Evolutionary conservation across 2,797 vertebrate genomes (phyloP), one percentile per base, ranked within the genome.

Genomic region (Antrozous pallidus): DNA sequence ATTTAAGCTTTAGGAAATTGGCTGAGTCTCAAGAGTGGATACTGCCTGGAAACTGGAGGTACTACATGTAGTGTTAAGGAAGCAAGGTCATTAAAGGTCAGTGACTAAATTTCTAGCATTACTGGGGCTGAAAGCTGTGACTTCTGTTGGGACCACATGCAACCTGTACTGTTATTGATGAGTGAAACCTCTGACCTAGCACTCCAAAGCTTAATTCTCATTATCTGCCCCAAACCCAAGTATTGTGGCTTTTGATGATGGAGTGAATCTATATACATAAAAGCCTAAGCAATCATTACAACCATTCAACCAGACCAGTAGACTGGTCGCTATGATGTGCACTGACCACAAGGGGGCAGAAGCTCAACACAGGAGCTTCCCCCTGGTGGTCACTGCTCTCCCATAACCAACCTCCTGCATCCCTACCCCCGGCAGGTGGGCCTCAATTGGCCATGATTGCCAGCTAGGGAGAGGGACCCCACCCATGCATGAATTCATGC

Each of bases 1-100:
- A 33, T 93, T 93, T 91, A 96, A 93, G 71, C 71, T 95, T 92
- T 96, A 85, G 86, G 88, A 96, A 95, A 93, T 0, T 70, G 61
- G 49, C 63, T 20, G 1, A 81, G 74, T 96, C 85, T 40, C 61
- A 82, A 51, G 51, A 89, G 75, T 54, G 38, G 82, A 78, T 73
- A 92, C 74, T 74, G 71, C 75, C 56, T 93, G 73, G 88, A 92
- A 95, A 56, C 67, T 80, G 11, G 75, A 88, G 36, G 83, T 80
- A 93, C 78, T 91, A 79, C 1, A 3, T 78, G 65, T 63, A 86
- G 70, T 84, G 75, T 95, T 83, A 81, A 71, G 85, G 91, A 95
- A 91, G 40, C 79, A 89, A 80, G 45, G 89, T 93, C 86, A 85
- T 47, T 49, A 81, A 83, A 91, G 67, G 95, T 94, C 75, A 85